phyloP scores from a whole-genome alignment of 2,797 vertebrate species.

The Ctenopoma multispine region DNA sequence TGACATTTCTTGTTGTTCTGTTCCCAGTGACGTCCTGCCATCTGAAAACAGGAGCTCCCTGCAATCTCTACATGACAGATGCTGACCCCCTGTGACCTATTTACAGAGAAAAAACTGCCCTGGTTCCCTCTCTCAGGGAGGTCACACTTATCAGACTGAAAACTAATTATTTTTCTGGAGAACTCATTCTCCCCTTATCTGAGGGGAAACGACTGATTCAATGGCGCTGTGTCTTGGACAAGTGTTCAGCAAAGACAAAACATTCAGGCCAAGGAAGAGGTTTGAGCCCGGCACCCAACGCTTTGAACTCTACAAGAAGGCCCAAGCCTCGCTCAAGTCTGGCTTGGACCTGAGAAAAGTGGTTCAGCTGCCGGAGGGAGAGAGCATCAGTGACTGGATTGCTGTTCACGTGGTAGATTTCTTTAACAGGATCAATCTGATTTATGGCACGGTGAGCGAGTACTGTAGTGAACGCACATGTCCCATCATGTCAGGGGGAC shows the following conservation, averaged over 20 bases:
- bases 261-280: slow-evolving; percentile 93
- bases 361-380: slow-evolving; percentile 93
- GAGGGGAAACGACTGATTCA: slow-evolving; percentile 59
- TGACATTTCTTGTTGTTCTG: slow-evolving; percentile 53
- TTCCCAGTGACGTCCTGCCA: slow-evolving; percentile 50
- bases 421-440: slow-evolving; percentile 99
- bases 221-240: slow-evolving; percentile 98
- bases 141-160: slow-evolving; percentile 31
- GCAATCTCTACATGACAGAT: slow-evolving; percentile 44
- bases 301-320: slow-evolving; percentile 98
- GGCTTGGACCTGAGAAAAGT: slow-evolving; percentile 95
- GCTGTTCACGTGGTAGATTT: slow-evolving; percentile 99
- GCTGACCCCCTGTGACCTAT: slow-evolving; percentile 44
- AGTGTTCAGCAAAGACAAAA: slow-evolving; percentile 99
- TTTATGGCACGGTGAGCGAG: slow-evolving; percentile 97
- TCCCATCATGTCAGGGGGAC: slow-evolving; percentile 96
- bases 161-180: slow-evolving; percentile 49
- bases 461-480: slow-evolving; percentile 94
- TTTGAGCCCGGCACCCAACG: slow-evolving; percentile 97
- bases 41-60: slow-evolving; percentile 39
- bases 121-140: slow-evolving; percentile 40
- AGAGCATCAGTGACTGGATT: slow-evolving; percentile 96
- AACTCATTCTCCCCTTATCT: slow-evolving; percentile 49
- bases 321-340: slow-evolving; percentile 97
- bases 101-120: slow-evolving; percentile 25